These are phyloP conservation scores for Phallusia fumigata DNA, from an alignment of 23 tunicate genomes.

Conservation along the genomic window DNA sequence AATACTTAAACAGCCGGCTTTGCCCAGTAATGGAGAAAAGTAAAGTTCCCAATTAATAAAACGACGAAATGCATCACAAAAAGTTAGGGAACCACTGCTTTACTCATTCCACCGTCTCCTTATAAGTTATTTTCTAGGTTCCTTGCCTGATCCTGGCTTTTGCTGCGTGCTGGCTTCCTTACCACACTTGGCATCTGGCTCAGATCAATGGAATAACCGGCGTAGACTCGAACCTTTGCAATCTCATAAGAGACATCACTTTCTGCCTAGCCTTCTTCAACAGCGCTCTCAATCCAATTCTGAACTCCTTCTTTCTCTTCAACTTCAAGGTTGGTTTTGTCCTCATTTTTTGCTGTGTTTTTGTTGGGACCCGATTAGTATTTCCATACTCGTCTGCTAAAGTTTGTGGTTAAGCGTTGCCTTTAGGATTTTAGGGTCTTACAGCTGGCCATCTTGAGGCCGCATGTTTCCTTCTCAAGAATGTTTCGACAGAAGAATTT, in stretches of 20 bases:
- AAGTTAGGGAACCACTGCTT: too few species aligned
- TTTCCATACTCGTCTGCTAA: too few species aligned
- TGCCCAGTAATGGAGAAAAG: too few species aligned
- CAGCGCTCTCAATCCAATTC: constrained; percentile 85
- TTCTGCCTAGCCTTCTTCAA: constrained; percentile 76
- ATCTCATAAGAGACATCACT: constrained; percentile 56
- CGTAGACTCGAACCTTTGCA: constrained; percentile 15
- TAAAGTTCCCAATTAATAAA: too few species aligned
- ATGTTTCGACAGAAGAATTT: too few species aligned
- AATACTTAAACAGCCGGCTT: too few species aligned
- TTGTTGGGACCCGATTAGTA: not conserved
- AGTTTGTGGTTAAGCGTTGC: too few species aligned
- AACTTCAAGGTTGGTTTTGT: constrained; percentile 58
- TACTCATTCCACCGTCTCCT: too few species aligned
- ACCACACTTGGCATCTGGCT: constrained; percentile 67
- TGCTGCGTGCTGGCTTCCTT: constrained; percentile 79
- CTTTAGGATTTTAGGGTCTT: too few species aligned
- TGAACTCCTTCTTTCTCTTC: constrained; percentile 77
- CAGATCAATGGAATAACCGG: constrained; percentile 55
- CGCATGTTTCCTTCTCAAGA: too few species aligned
- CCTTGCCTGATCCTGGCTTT: constrained; percentile 79
- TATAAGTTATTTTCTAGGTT: constrained; percentile 28
- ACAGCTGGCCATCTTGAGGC: too few species aligned
- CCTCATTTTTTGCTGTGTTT: not conserved
- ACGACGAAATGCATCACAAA: too few species aligned